These are phyloP conservation scores for Agrilus biguttatus DNA, from an alignment of 2,888 invertebrate species.

Conservation along the genomic window DNA sequence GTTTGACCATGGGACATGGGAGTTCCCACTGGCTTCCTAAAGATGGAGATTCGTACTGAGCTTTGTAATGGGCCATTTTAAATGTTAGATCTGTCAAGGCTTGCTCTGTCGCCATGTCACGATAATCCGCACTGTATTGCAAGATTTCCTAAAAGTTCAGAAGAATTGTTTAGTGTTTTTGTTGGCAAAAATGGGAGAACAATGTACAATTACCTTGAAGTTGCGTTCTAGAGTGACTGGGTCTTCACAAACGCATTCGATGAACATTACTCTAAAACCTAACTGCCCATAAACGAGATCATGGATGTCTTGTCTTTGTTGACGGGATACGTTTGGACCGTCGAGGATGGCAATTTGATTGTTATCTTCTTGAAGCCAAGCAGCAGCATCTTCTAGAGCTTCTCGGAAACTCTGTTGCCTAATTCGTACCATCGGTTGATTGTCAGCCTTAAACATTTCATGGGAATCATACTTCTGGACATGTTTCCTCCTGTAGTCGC, in stretches of 20 bases:
- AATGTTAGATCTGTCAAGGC: slow-evolving; percentile 69
- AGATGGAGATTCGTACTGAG: slow-evolving; percentile 69
- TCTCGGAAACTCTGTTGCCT: slow-evolving; percentile 70
- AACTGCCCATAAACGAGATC: slow-evolving; percentile 56
- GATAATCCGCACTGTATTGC: slow-evolving; percentile 76
- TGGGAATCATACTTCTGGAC: slow-evolving; percentile 70
- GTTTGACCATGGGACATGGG: slow-evolving; percentile 35
- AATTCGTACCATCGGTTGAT: slow-evolving; percentile 66
- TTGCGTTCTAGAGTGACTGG: slow-evolving; percentile 53
- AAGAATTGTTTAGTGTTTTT: neutral
- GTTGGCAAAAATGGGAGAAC: neutral
- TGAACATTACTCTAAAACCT: slow-evolving; percentile 77
- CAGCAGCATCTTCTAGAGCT: slow-evolving; percentile 72
- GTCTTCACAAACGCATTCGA: slow-evolving; percentile 85
- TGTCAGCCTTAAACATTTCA: slow-evolving; percentile 79
- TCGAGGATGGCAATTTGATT: slow-evolving; percentile 62
- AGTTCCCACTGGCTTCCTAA: slow-evolving; percentile 30
- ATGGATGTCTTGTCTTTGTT: slow-evolving; percentile 62
- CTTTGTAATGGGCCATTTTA: slow-evolving; percentile 72
- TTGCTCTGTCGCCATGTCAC: slow-evolving; percentile 58
- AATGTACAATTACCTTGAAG: slow-evolving; percentile 38
- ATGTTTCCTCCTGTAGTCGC: slow-evolving; percentile 75
- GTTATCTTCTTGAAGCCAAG: slow-evolving; percentile 55
- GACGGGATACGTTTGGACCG: slow-evolving; percentile 78
- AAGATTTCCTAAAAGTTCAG: slow-evolving; percentile 47